Evolutionary conservation across 1,140 invertebrate genomes (phyloP), one percentile per base, ranked within the genome.

Genomic region (Homalodisca vitripennis): DNA sequence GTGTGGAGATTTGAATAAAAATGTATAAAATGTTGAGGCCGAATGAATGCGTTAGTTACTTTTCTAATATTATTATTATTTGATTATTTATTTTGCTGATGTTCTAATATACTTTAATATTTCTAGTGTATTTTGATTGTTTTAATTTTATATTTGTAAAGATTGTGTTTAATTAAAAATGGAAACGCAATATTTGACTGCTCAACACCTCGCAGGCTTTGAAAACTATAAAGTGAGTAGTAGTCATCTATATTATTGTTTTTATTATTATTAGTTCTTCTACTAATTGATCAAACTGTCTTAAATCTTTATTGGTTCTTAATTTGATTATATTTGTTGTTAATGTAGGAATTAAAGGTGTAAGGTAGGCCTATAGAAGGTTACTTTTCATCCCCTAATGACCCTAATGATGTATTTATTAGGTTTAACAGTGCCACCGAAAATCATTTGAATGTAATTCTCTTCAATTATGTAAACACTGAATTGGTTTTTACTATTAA

Each of bases 221-320:
- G 93, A 95, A 80, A 91, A 91, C 81, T 97, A 97, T 78, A 95
- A 95, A 87, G 94, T 95, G 84, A 81, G 72, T 82, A 51, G 17
- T 51, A 51, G 3, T 51, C 22, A 41, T 10, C 6, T 41, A 41
- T 10, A 41, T 41, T 41, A 41, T 10, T 41, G 6, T 41, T 10
- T 17, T 6, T 41, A 6, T 41, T 17, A 10, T 41, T 41, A 6
- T 41, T 41, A 10, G 34, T 10, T 17, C 6, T 17, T 10, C 6
- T 17, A 41, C 34, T 10, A 10, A 6, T 17, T 10, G 17, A 41
- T 41, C 6, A 10, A 41, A 10, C 6, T 10, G 17, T 17, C 17
- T 41, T 10, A 41, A 6, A 6, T 17, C 6, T 41, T 41, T 17
- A 10, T 41, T 6, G 17, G 6, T 10, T 10, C 34, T 41, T 41